Evolutionary conservation across 2,797 vertebrate species (phyloP), one percentile per base, ranked within the genome.

Genomic region (Poecilia picta): DNA sequence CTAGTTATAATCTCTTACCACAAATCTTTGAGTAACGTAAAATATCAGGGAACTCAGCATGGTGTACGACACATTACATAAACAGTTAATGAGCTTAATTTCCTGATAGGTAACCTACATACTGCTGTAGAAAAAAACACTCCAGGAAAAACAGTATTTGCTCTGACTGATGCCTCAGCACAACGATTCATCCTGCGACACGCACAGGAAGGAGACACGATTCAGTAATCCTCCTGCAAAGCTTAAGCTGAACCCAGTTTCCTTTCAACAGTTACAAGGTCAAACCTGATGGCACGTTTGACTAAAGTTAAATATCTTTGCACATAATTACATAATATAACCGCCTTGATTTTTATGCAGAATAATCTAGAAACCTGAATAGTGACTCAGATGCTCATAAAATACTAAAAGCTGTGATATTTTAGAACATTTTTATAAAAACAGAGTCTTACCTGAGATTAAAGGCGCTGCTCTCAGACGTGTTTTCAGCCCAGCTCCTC

Each of bases 91-190:
- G 88, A 78, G 92, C 87, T 93, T 93, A 88, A 39, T 93, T 92
- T 89, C 76, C 76, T 90, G 89, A 91, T 87, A 92, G 91, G 87
- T 92, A 93, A 89, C 91, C 92, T 90, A 92, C 89, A 93, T 91
- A 75, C 79, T 36, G 76, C 87, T 85, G 11, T 10, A 73, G 83
- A 81, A 80, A 73, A 73, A 84, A 84, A 36, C 16, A 31, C 59
- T 31, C 28, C 2, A 33, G 12, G 13, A 75, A 83, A 85, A 81
- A 74, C 83, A 83, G 85, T 55, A 73, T 87, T 81, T 49, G 72
- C 72, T 77, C 51, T 70, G 86, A 87, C 76, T 82, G 84, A 84
- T 49, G 39, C 72, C 11, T 70, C n/a, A 13, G 72, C 36, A 76
- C 68, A 72, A 73, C 66, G 80, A 55, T 77, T 86, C 87, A 74